Conservation (phyloP, 2,888 invertebrate species). For the Leptogaster cylindrica region DNA sequence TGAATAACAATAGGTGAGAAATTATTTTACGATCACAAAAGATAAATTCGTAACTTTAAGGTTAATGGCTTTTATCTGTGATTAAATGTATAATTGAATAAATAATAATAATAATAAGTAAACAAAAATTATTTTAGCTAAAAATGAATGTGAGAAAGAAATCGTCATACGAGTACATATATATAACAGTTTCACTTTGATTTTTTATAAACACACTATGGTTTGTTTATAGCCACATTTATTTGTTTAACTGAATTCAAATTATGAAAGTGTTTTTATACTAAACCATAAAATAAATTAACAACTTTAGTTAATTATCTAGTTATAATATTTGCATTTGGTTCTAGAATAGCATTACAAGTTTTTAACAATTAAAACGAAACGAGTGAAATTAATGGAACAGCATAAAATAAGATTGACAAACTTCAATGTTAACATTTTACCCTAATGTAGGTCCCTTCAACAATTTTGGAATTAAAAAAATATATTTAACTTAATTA, state of each 20-base stretch:
- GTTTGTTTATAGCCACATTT: no score
- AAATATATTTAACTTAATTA: no score
- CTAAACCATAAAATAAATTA: no score
- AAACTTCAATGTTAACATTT: constrained; percentile 21
- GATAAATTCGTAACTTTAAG: constrained; percentile 24
- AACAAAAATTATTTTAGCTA: not conserved
- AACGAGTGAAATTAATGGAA: constrained; percentile 16
- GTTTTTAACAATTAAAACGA: not conserved
- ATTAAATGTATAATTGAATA: constrained; percentile 47
- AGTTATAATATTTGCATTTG: no score
- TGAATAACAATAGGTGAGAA: no score
- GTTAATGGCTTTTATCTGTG: constrained; percentile 53
- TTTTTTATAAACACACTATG: no score
- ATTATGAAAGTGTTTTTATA: no score
- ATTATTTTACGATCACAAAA: not conserved
- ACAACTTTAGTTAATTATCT: no score
- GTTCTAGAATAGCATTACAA: no score
- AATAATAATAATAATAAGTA: not conserved
- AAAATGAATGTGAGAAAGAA: not conserved
- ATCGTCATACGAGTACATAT: not conserved
- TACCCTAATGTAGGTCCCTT: constrained; percentile 20
- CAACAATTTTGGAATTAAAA: constrained; percentile 9
- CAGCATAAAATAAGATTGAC: constrained; percentile 5
- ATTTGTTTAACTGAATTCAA: no score
- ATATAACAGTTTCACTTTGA: no score